Base-by-base conservation (phyloP, 2,113 vertebrate genomes). In the Calyptomena viridis region DNA sequence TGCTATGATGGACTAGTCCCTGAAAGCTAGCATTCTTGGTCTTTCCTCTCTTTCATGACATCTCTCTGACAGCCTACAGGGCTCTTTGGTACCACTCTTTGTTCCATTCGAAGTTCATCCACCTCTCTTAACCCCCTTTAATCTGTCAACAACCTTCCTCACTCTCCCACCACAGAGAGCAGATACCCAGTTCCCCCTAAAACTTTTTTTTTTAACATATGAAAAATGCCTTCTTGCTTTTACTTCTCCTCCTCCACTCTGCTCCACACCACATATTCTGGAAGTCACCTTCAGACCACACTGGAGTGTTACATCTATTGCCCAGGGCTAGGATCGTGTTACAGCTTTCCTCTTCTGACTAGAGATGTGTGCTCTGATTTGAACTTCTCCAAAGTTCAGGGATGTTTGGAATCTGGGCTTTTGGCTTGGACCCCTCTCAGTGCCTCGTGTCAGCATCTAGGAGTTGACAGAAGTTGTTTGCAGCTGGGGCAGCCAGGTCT, bases 301-400 rank as follows among this genome's bases (percentile, higher is more conserved):
- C 82, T 90, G 69, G 89, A 94, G 93, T 95, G 94, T 89, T 94
- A 90, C 90, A 94, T 96, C 94, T 75, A 94, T 92, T 95, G 73
- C 83, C 83, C 93, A 94, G 95, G 73, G 62, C 90, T 58, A 35
- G 68, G 76, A 94, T 97, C 93, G 49, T 35, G 31, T 97, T 94
- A 87, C 96, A 96, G 85, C 93, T 86, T 96, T 93, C 72, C 85
- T 94, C 79, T 95, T 94, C 88, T 88, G 60, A 25, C 90, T 89
- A 8, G 67, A 97, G 92, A 92, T 86, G 90, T 97, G 83, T 92
- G 68, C 74, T 95, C 92, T 93, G 96, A 96, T 96, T 90, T 97
- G 95, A 96, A 97, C 96, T 96, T 90, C 92, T 72, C 88, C 66
- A 94, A 71, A 96, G 95, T 96, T 96, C 96, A 96, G 83, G 79